These are phyloP conservation scores for Phrynosoma platyrhinos DNA, from an alignment of 2,113 vertebrate species.

Conservation along the genomic window DNA sequence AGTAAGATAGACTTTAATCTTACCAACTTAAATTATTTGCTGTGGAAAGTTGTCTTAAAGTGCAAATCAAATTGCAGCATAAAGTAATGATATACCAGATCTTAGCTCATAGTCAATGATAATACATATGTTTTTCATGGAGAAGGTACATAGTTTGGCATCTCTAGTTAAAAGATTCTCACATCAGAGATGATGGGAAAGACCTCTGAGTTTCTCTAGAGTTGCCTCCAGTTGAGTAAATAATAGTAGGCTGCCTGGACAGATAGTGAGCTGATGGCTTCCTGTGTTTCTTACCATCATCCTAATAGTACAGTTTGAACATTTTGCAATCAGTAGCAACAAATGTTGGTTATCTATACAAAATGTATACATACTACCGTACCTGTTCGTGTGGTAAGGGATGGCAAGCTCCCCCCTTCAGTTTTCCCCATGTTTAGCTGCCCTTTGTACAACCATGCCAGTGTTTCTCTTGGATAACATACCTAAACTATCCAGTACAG, in stretches of 20 bases:
- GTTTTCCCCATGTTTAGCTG: constrained; percentile 60
- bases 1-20: constrained; percentile 12
- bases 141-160: not conserved
- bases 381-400: constrained; percentile 49
- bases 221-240: not conserved
- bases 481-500: constrained; percentile 81
- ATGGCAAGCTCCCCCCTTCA: constrained; percentile 46
- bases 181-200: not conserved
- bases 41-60: constrained; percentile 22
- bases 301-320: constrained; percentile 7
- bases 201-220: not conserved
- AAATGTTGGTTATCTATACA: not conserved
- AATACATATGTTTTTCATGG: no score
- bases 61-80: not conserved
- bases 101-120: not conserved
- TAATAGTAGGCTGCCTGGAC: not conserved
- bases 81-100: constrained; percentile 16
- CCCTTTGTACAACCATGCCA: constrained; percentile 70
- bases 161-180: not conserved
- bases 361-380: not conserved
- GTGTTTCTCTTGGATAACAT: constrained; percentile 76
- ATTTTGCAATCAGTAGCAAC: constrained; percentile 23
- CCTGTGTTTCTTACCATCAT: no score
- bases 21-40: constrained; percentile 36
- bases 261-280: not conserved